These are phyloP conservation scores for Drosophila sordidula DNA, from an alignment of 2,888 invertebrate species.

Conservation along the genomic window DNA sequence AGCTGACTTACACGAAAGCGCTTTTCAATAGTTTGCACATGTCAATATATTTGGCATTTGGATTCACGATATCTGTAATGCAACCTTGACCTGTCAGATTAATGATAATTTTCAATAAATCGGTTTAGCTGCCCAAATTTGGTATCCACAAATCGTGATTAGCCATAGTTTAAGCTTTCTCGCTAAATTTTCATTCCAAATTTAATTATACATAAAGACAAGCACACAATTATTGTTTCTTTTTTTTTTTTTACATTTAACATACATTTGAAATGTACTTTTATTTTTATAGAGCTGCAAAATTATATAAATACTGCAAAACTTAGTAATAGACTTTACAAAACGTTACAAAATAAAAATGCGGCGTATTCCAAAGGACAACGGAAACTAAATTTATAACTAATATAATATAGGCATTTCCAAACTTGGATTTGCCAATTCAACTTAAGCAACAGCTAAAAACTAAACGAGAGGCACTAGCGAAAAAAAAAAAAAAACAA, in stretches of 20 bases:
- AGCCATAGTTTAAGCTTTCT: too few species aligned
- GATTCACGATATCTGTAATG: neutral
- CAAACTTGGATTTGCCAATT: slow-evolving; percentile 21
- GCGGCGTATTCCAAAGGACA: slow-evolving; percentile 39
- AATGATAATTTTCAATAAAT: neutral
- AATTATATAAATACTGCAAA: slow-evolving; percentile 67
- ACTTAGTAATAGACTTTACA: slow-evolving; percentile 51
- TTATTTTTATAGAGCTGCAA: slow-evolving; percentile 52
- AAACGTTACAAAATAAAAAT: slow-evolving; percentile 62
- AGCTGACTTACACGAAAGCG: neutral
- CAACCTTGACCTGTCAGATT: neutral
- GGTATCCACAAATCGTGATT: too few species aligned
- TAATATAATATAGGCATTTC: slow-evolving; percentile 16
- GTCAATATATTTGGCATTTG: neutral
- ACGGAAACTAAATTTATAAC: slow-evolving; percentile 30
- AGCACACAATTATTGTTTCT: too few species aligned
- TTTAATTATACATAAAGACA: neutral
- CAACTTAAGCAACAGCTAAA: slow-evolving; percentile 33
- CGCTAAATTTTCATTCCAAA: too few species aligned
- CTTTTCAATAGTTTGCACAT: neutral
- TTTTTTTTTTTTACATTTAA: neutral
- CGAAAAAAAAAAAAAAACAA: slow-evolving; percentile 31
- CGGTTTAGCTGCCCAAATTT: neutral
- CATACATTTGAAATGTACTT: slow-evolving; percentile 22
- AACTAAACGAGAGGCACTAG: slow-evolving; percentile 57